These are phyloP conservation scores for Cotesia vestalis DNA, from an alignment of 1,140 invertebrate genomes.

Conservation along the genomic window DNA sequence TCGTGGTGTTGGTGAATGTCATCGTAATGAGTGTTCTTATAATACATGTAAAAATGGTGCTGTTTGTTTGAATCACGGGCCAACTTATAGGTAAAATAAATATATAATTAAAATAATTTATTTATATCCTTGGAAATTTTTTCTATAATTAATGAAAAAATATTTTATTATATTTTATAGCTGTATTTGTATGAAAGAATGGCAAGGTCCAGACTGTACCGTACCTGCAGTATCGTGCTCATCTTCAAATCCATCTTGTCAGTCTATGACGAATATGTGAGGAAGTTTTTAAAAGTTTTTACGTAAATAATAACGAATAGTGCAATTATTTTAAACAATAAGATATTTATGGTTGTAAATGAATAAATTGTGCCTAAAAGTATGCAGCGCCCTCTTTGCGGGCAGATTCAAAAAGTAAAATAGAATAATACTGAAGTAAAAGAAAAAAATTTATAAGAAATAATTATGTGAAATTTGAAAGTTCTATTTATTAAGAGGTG, in stretches of 20 bases:
- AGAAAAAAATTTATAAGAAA: no score
- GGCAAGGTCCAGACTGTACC: constrained; percentile 60
- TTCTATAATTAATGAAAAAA: constrained; percentile 1
- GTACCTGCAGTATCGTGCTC: constrained; percentile 45
- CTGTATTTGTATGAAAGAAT: constrained; percentile 63
- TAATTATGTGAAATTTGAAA: no score
- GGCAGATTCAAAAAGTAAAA: no score
- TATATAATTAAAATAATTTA: neutral
- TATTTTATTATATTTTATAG: constrained; percentile 44
- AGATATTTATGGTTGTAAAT: constrained; percentile 3
- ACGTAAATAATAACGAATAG: neutral
- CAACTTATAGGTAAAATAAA: constrained; percentile 78
- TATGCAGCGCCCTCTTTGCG: no score
- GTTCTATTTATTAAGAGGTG: no score
- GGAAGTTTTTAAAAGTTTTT: neutral
- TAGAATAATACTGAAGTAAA: no score
- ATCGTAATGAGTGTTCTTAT: constrained; percentile 82
- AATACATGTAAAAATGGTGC: constrained; percentile 83
- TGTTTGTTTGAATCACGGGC: constrained; percentile 82
- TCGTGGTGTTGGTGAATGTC: constrained; percentile 81
- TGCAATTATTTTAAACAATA: neutral
- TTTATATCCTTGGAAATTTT: neutral
- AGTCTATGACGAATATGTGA: neutral
- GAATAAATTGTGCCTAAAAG: neutral
- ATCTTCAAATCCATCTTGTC: constrained; percentile 36